Evolutionary conservation across 2,888 invertebrate species (phyloP), one percentile per base, ranked within the genome.

Genomic region (Drosophila multiciliata): DNA sequence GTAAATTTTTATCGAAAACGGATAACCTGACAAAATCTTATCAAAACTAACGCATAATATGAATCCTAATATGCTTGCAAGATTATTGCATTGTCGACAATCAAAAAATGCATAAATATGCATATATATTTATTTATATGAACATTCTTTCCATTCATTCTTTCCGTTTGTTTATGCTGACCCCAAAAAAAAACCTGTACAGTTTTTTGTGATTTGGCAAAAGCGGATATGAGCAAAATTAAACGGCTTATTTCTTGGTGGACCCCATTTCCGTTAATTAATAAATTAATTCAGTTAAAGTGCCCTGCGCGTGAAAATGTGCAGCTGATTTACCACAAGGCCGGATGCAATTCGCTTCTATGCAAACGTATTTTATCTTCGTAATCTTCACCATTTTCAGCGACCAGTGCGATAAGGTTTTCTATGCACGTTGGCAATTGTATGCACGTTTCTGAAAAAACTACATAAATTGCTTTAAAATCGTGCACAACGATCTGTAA

Each of bases 301-400:
- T 64, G 60, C 70, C 79, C 80, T 61, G 50, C 66, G 67, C 72
- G 75, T 75, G 65, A 78, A 60, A 65, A 81, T 67, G 72, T 82
- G 72, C 73, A 82, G 72, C 75, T 71, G 82, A 87, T 89, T 93
- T 93, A 93, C 93, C 93, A 93, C 92, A 93, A 88, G 84, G 92
- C 90, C 87, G 93, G 90, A 89, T 92, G 93, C 85, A 93, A 90
- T 83, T 93, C 92, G 91, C 92, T 93, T 92, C 92, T 93, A 90
- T 90, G 92, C 91, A 92, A 90, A 86, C 92, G 92, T 94, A 95
- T 94, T 93, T 94, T 94, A 93, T 94, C 94, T 94, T 95, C 95
- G 94, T 95, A 95, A 92, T 94, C 94, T 94, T 95, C 95, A 91
- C 95, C 95, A 93, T 94, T 94, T 93, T 94, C 93, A 92, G 95